Conservation (phyloP, 2,888 invertebrate genomes). For the Molorchus minor region DNA sequence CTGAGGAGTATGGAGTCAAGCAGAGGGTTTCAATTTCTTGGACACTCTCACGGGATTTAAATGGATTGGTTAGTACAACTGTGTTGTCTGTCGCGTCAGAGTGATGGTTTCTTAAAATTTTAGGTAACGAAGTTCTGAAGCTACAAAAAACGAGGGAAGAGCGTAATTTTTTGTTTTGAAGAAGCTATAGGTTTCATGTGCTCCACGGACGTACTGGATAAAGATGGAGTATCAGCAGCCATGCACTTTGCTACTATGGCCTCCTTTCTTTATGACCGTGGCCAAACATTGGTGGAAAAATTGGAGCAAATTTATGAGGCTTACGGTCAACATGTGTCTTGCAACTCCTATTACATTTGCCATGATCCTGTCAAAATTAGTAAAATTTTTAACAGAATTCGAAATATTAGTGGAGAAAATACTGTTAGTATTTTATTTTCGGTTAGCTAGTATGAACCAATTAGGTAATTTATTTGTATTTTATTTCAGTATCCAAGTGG, state of each 20-base stretch:
- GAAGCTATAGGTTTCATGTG: slow-evolving; percentile 99
- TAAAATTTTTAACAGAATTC: slow-evolving; percentile 81
- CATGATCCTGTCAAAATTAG: slow-evolving; percentile 75
- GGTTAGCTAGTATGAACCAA: neutral
- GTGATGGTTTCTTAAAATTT: slow-evolving; percentile 24
- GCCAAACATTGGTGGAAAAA: slow-evolving; percentile 69
- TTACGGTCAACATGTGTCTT: slow-evolving; percentile 90
- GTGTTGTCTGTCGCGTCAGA: neutral
- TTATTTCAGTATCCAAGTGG: slow-evolving; percentile 75
- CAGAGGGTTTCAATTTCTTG: slow-evolving; percentile 78
- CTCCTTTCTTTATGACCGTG: slow-evolving; percentile 71
- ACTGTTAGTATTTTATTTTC: slow-evolving; percentile 65
- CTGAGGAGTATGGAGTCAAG: slow-evolving; percentile 80
- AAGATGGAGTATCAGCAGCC: slow-evolving; percentile 95
- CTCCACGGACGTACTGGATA: slow-evolving; percentile 87
- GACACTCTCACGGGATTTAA: slow-evolving; percentile 99
- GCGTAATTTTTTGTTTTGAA: slow-evolving; percentile 93
- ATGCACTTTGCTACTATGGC: slow-evolving; percentile 80
- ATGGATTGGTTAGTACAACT: slow-evolving; percentile 85
- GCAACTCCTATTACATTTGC: slow-evolving; percentile 91
- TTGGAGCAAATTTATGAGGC: slow-evolving; percentile 79
- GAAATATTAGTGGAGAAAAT: slow-evolving; percentile 74
- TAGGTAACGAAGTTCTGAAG: slow-evolving; percentile 79
- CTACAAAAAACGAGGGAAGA: slow-evolving; percentile 75
- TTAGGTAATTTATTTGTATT: neutral